These are phyloP conservation scores for Thalassarche chlororhynchos DNA, from an alignment of 2,113 vertebrate species.

Conservation along the genomic window DNA sequence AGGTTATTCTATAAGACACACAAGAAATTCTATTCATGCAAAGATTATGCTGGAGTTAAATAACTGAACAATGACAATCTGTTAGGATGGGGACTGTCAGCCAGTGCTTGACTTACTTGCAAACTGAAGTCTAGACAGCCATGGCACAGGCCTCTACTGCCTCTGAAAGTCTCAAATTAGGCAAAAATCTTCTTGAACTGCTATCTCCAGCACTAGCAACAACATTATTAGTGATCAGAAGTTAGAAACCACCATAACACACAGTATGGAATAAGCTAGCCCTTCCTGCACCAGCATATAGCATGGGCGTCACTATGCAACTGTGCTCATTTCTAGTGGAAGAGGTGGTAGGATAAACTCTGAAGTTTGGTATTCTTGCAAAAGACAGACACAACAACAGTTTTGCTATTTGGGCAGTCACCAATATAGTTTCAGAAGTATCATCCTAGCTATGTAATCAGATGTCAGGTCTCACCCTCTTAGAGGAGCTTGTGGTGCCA, in stretches of 20 bases:
- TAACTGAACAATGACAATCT: conserved; percentile 13
- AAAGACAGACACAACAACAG: background rate
- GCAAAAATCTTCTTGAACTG: background rate
- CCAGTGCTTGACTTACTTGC: background rate
- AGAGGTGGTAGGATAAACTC: background rate
- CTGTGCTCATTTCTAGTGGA: background rate
- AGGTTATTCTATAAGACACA: conserved; percentile 25
- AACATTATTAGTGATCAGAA: background rate
- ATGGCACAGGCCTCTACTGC: background rate
- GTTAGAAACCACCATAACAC: background rate
- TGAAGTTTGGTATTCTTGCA: background rate
- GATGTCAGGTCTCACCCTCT: background rate
- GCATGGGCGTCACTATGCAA: background rate
- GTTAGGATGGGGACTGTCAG: background rate
- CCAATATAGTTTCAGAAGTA: background rate
- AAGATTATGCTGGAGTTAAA: conserved; percentile 1
- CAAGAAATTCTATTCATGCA: conserved; percentile 52
- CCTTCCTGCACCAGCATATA: background rate
- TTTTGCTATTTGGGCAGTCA: background rate
- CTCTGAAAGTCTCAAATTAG: background rate
- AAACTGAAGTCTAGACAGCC: background rate
- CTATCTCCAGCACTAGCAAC: background rate
- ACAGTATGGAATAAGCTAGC: background rate
- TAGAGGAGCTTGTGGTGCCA: background rate
- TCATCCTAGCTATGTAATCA: background rate